Evolutionary conservation across 2,797 vertebrate genomes (phyloP).

Genomic region (Gallinago nigripennis): DNA sequence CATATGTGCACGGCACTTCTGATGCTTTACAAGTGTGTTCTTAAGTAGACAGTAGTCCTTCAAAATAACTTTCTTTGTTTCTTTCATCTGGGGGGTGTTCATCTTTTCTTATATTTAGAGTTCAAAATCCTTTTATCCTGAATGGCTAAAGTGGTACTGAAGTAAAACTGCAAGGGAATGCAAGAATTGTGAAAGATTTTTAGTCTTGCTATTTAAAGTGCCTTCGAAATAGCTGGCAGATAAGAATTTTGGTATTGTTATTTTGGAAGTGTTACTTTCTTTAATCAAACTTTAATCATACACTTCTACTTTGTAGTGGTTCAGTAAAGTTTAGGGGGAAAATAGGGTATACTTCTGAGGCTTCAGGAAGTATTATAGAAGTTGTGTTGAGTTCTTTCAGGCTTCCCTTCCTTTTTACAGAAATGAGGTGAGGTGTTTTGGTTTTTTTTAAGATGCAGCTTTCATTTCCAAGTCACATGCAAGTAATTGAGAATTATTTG

Average conservation of each 20-base stretch:
- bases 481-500: neutral
- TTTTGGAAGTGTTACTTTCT: neutral
- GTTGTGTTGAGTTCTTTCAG: neutral
- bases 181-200: neutral
- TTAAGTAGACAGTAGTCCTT: neutral
- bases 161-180: neutral
- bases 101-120: neutral
- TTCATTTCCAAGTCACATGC: neutral
- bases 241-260: neutral
- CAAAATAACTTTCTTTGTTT: neutral
- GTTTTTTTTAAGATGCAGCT: neutral
- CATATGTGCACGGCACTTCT: neutral
- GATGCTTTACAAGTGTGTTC: neutral
- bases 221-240: neutral
- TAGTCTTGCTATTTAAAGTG: neutral
- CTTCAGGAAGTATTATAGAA: neutral
- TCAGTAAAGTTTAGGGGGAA: neutral
- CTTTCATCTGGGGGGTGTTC: neutral
- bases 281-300: neutral
- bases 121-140: neutral
- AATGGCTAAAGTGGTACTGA: neutral
- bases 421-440: neutral
- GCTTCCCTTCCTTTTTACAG: neutral
- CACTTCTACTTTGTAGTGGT: neutral
- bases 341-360: neutral